Evolutionary conservation across 2,797 vertebrate species (phyloP), one percentile per base, ranked within the genome.

Genomic region (Hephaestus fuliginosus): DNA sequence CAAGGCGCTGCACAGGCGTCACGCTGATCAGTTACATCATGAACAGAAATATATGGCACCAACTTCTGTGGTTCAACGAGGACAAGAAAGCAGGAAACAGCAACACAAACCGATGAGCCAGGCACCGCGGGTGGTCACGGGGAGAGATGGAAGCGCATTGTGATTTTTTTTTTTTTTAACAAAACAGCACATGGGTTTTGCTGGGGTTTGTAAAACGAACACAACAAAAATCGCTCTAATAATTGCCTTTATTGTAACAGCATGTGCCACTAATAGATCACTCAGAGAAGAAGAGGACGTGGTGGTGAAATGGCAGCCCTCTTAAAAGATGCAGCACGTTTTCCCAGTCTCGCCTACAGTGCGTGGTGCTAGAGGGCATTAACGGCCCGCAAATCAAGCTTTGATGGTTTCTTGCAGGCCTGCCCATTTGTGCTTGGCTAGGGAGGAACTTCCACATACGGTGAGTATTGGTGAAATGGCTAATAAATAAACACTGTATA

Each of bases 11-110:
- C 65, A 75, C 66, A 51, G 70, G 73, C 79, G 7, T 84, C 86
- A 76, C 56, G 77, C 83, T 88, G 86, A 81, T 86, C 68, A 55
- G 56, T 81, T 84, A 82, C 84, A 87, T 86, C 83, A 85, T 7
- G 48, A 82, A 82, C 77, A 77, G 61, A 86, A 81, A 86, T 72
- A 56, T 55, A 68, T 53, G 65, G 70, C 78, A 60, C 48, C 52
- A 41, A 55, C 82, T 56, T 86, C 48, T 79, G 55, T 46, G 68
- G 70, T 72, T 74, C 41, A 57, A 78, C 63, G 48, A 61, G 61
- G 60, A 66, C 72, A 76, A 66, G 56, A 68, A 81, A 9, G 64
- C 78, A 71, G 70, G 60, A 76, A 64, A 41, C 43, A 28, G 57
- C 64, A 74, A 58, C 36, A 44, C 44, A 61, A 39, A 66, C 20